Evolutionary conservation across 2,888 invertebrate genomes (phyloP), one percentile per base, ranked within the genome.

Genomic region (Neocrepidodera transversa): DNA sequence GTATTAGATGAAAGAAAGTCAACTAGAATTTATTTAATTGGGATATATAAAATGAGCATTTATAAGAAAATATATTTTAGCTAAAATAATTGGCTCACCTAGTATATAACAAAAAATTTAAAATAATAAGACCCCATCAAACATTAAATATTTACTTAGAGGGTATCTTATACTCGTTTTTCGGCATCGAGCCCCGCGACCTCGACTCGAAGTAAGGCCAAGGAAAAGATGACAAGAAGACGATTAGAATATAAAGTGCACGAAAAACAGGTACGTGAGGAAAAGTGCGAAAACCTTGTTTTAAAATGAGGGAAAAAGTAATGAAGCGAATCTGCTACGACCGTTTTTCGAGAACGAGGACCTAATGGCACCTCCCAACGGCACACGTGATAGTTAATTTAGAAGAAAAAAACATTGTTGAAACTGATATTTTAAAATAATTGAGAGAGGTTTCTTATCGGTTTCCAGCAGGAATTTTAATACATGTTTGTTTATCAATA

Each of bases 171-270:
- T 17, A 7, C 17, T 8, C 7, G 38, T 17, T 42, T 14, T 38
- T 50, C 17, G 11, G 16, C 38, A 50, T 38, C 28, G 38, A 1
- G n/a, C 6, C 5, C 40, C 18, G 26, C 14, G 40, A 20, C 40
- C 40, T 42, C 16, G 40, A 26, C 38, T 42, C 18, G 30, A 51
- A 40, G 38, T 26, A 16, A n/a, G 17, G 51, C 51, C 17, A 40
- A 50, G 23, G 14, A 14, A 28, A 42, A 30, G 51, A 51, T 51
- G 51, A 51, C 40, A 51, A 30, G 28, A 17, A 40, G 40, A 28
- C 28, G 51, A 51, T 51, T 51, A 51, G 51, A 51, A 51, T 51
- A 51, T 51, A 51, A 51, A 51, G 51, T 51, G 40, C 11, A 51
- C 11, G 30, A 51, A 51, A n/a, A 51, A 51, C 51, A 51, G 51